Evolutionary conservation across 2,113 vertebrate genomes (phyloP), one percentile per base, ranked within the genome.

Genomic region (Nannospalax galili): DNA sequence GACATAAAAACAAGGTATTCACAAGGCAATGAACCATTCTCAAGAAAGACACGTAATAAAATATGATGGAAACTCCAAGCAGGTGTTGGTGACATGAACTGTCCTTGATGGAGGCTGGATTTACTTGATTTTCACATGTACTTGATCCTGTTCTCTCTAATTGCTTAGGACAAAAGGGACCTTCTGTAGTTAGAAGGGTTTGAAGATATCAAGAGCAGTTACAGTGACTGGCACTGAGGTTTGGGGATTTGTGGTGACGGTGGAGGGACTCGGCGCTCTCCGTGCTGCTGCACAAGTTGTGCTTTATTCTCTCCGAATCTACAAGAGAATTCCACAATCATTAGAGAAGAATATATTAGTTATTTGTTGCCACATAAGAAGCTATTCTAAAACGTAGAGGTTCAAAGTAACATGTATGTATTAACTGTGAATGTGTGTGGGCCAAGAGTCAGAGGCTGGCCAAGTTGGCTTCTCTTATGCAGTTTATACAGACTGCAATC

Each of bases 231-330:
- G 42, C 28, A 7, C 1, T 65, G 40, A 58, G 42, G 65, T 91
- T 35, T 4, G n/a, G 64, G 17, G 24, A 35, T 2, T 35, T 30
- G 48, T 52, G 40, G 74, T 40, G n/a, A 5, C 17, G 32, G 9
- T 48, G 24, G 37, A 58, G 35, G 52, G 2, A 48, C 19, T 75
- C 64, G n/a, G 80, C 32, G 14, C 28, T 93, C 69, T 88, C 62
- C 30, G 7, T 14, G 4, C 16, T 28, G 56, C 3, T 20, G 0
- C 24, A 32, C 14, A 7, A 2, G 3, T 48, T 70, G n/a, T 4
- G 0, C 24, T 35, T 79, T 64, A 32, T 22, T n/a, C 17, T 84
- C 37, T 70, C 45, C 35, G 35, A 85, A 62, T 78, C 56, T 73
- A 86, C 30, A 35, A 70, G 48, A 69, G 10, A 60, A 60, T 37